Evolutionary conservation across 1,140 invertebrate species (phyloP).

Genomic region (Lepidurus couesii): DNA sequence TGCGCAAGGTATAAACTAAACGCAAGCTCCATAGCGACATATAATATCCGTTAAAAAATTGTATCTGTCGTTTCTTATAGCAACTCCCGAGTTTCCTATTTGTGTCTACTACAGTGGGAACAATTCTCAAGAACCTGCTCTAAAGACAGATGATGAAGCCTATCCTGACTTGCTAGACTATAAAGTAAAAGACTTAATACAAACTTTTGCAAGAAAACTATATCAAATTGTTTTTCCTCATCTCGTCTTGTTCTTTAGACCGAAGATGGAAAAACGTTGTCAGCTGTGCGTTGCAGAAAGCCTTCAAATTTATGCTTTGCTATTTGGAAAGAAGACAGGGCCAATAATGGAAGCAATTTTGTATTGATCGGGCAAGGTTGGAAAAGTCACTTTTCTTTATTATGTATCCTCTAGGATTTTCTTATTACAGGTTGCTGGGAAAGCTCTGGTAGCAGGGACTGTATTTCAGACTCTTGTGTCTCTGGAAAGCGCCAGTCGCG

Average conservation of each 20-base stretch:
- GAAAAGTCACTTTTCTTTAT: not conserved
- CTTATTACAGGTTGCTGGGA: constrained; percentile 44
- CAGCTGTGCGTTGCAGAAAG: constrained; percentile 20
- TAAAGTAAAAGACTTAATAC: not conserved
- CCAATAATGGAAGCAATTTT: constrained; percentile 21
- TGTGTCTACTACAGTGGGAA: not conserved
- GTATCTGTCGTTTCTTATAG: not conserved
- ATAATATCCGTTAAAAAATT: not conserved
- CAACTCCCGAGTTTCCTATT: not conserved
- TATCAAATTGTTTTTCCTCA: not conserved
- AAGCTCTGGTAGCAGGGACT: constrained; percentile 39
- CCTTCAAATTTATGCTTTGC: constrained; percentile 27
- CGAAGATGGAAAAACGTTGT: not conserved
- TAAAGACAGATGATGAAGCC: not conserved
- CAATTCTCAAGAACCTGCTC: constrained; percentile 18
- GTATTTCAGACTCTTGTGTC: constrained; percentile 39
- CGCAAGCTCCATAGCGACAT: not conserved
- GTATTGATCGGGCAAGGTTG: not conserved
- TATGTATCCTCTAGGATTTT: not conserved
- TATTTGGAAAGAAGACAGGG: constrained; percentile 20
- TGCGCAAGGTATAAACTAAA: not conserved
- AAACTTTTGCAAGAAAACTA: not conserved
- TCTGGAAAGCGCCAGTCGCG: constrained; percentile 38
- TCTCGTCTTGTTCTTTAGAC: not conserved
- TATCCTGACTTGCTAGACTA: constrained; percentile 8